Evolutionary conservation across 2,888 invertebrate species (phyloP), one percentile per base, ranked within the genome.

Genomic region (Eledone cirrhosa): DNA sequence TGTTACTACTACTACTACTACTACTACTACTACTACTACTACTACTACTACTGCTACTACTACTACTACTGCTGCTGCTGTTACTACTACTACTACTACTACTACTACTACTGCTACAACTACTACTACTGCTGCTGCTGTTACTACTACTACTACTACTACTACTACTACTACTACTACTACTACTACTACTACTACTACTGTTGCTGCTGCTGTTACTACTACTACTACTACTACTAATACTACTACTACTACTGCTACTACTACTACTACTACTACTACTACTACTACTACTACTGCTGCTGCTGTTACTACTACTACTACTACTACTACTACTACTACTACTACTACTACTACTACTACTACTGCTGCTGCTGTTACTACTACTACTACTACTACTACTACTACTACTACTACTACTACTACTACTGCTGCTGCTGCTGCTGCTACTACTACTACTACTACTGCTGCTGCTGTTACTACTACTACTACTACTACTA

Each of bases 1-100:
- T 59, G 59, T n/a, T 59, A 59, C 59, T 59, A 59, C 59, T 59
- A 59, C 59, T 59, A 59, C 59, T 59, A 59, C 59, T 59, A 59
- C 59, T 59, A 59, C 59, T 59, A 59, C 59, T 59, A 59, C 59
- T 59, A 59, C 59, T 59, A 59, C 59, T 59, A 59, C 59, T 59
- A 59, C 59, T 59, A 59, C 59, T 59, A 59, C 59, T 59, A 59
- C 59, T 59, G 59, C 59, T 59, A n/a, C 59, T 59, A n/a, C 59
- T 59, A n/a, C 59, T 59, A 59, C 59, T 59, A n/a, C 59, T 59
- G 59, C 59, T 59, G n/a, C 59, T 59, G 59, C 59, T 59, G 59
- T n/a, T 59, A 59, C 59, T 59, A 59, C 59, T 59, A 59, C 59
- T 59, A 59, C 59, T 59, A 59, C 59, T n/a, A n/a, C n/a, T n/a